Evolutionary conservation across 2,113 vertebrate genomes (phyloP).

Genomic region (Jaculus jaculus): DNA sequence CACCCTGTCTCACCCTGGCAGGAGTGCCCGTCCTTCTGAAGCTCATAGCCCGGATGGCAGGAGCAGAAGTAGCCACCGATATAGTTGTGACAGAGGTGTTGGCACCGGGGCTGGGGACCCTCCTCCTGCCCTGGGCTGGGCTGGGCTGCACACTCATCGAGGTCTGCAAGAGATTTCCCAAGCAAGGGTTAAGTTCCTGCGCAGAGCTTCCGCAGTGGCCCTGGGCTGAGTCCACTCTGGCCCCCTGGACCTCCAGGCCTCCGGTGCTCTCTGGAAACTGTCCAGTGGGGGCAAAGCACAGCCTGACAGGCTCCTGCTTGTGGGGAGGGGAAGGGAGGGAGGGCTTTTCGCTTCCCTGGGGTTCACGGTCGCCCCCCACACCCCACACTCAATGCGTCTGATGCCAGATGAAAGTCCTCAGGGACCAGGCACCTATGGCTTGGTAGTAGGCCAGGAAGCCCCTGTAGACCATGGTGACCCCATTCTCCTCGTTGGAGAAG

Average conservation of each 20-base stretch:
- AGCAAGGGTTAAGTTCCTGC: not conserved
- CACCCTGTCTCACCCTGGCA: slow-evolving; percentile 86
- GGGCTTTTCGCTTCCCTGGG: not conserved
- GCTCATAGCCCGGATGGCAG: slow-evolving; percentile 89
- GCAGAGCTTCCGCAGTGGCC: not conserved
- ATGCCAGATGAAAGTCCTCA: not conserved
- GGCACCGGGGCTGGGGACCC: slow-evolving; percentile 81
- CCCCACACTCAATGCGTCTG: not conserved
- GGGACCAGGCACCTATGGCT: slow-evolving; percentile 88
- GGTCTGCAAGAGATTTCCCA: slow-evolving; percentile 77
- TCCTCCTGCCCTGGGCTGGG: not conserved
- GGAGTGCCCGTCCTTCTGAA: slow-evolving; percentile 87
- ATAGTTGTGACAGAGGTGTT: slow-evolving; percentile 95
- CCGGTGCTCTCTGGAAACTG: not conserved
- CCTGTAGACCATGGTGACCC: slow-evolving; percentile 82
- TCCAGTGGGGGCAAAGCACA: not conserved
- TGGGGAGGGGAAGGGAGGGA: not conserved
- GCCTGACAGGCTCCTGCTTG: not conserved
- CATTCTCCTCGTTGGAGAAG: slow-evolving; percentile 89
- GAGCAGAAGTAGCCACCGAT: slow-evolving; percentile 93
- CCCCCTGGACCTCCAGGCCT: not conserved
- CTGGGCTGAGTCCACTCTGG: not conserved
- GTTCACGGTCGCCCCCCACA: not conserved
- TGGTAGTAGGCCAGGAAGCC: slow-evolving; percentile 93
- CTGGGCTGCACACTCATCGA: slow-evolving; percentile 83